These are phyloP conservation scores for Caenorhabditis sinica DNA, from an alignment of 2,888 invertebrate species.

Conservation along the genomic window DNA sequence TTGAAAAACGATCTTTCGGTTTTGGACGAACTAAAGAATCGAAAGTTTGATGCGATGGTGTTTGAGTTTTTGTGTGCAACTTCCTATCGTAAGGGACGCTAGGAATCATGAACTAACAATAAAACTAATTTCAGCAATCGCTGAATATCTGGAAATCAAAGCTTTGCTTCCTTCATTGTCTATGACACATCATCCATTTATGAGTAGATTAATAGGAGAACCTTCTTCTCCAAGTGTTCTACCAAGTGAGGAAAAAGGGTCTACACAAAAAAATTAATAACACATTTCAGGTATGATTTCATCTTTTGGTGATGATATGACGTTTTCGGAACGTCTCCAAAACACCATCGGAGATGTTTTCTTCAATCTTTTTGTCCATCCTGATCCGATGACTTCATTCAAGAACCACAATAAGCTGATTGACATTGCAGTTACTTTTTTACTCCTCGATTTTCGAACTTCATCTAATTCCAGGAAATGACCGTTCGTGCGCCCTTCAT, in stretches of 20 bases:
- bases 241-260: slow-evolving; percentile 17
- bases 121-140: slow-evolving; percentile 24
- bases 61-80: slow-evolving; percentile 36
- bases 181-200: slow-evolving; percentile 34
- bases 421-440: slow-evolving; percentile 18
- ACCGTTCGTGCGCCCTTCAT: slow-evolving; percentile 36
- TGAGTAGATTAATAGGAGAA: slow-evolving; percentile 52
- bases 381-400: slow-evolving; percentile 18
- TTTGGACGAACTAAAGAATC: slow-evolving; percentile 30
- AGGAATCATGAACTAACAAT: neutral
- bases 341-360: slow-evolving; percentile 39
- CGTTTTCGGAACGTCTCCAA: slow-evolving; percentile 31
- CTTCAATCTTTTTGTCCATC: slow-evolving; percentile 2
- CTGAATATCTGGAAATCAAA: slow-evolving; percentile 48
- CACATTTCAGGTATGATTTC: slow-evolving; percentile 47
- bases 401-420: slow-evolving; percentile 7
- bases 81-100: slow-evolving; percentile 29
- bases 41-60: slow-evolving; percentile 51
- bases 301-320: slow-evolving; percentile 42
- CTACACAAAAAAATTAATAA: neutral
- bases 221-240: slow-evolving; percentile 35
- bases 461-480: slow-evolving; percentile 23
- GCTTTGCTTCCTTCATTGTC: slow-evolving; percentile 37
- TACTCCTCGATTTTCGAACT: neutral
- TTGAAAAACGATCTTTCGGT: slow-evolving; percentile 30